Evolutionary conservation across 2,113 vertebrate genomes (phyloP), one percentile per base, ranked within the genome.

Genomic region (Malaclemys terrapin): DNA sequence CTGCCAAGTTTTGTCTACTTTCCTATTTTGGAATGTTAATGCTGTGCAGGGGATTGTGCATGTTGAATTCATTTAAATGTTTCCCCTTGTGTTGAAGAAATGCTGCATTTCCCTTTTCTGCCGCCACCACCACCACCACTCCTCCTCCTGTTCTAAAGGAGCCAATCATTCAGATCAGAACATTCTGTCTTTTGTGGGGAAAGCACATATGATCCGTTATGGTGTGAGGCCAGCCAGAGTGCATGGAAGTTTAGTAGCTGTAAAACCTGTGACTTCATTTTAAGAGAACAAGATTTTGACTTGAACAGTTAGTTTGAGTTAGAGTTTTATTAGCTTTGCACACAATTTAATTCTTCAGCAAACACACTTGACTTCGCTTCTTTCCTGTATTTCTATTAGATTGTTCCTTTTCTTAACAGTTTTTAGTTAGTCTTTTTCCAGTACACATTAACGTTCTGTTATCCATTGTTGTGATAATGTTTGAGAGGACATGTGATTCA

Each of bases 131-230:
- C 35, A 38, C 50, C 87, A 72, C 0, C 42, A 42, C 42, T 42
- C 42, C 42, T 82, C 17, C 57, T 78, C n/a, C 22, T 75, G 29
- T 75, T 89, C 80, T 72, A 75, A 50, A 49, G 85, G 89, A 88
- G 38, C 22, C 45, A 10, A 0, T 53, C 6, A 16, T 2, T 4
- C 2, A 2, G 10, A 22, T 56, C 81, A 83, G 85, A 84, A 53
- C 79, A 85, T 45, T 78, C 10, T 49, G 79, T n/a, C 54, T 90
- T 69, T 35, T 6, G 38, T 35, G 82, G 50, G 31, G 6, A 42
- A 8, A 11, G 3, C 35, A 1, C 13, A 1, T 12, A 1, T 1
- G 0, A 24, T 54, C 53, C 7, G 38, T 76, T 76, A 76, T 49
- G 49, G 49, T 0, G 1, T 45, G 24, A 59, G 80, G 56, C 20